These are phyloP conservation scores for Nothoprocta perdicaria DNA, from an alignment of 2,113 vertebrate genomes.

Conservation along the genomic window DNA sequence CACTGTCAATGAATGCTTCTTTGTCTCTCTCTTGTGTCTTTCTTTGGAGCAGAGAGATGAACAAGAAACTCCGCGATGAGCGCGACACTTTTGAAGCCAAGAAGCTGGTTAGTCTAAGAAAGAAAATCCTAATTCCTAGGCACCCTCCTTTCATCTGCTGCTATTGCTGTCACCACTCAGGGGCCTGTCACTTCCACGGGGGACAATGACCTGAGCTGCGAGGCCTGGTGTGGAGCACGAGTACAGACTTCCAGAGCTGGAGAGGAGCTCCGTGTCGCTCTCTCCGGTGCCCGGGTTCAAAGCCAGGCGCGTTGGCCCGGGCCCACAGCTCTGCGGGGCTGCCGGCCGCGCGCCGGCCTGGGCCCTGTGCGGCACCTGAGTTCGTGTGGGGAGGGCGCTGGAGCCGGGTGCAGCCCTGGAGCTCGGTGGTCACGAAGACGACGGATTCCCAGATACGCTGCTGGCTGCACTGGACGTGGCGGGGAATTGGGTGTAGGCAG, in stretches of 20 bases:
- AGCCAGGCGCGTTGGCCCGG: not conserved
- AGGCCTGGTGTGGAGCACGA: not conserved
- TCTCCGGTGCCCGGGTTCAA: not conserved
- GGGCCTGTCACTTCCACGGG: slow-evolving; percentile 74
- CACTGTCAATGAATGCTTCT: not conserved
- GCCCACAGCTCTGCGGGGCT: not conserved
- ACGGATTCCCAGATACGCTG: not conserved
- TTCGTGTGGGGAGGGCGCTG: not conserved
- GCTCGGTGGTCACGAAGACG: not conserved
- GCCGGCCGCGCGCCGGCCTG: not conserved
- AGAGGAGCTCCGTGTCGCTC: not conserved
- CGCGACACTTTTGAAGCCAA: slow-evolving; percentile 88
- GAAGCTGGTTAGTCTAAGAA: slow-evolving; percentile 87
- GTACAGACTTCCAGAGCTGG: not conserved
- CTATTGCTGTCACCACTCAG: slow-evolving; percentile 74
- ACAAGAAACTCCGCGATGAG: slow-evolving; percentile 91
- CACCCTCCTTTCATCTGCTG: slow-evolving; percentile 72
- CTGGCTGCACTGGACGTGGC: not conserved
- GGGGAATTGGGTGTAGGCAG: not conserved
- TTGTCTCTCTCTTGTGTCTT: slow-evolving; percentile 12
- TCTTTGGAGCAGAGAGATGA: slow-evolving; percentile 88
- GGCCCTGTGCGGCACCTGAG: not conserved
- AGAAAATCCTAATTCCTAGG: slow-evolving; percentile 61
- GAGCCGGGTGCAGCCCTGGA: not conserved
- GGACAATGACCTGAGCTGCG: slow-evolving; percentile 32